These are phyloP conservation scores for Torymus auratus DNA, from an alignment of 2,888 invertebrate genomes.

Conservation along the genomic window DNA sequence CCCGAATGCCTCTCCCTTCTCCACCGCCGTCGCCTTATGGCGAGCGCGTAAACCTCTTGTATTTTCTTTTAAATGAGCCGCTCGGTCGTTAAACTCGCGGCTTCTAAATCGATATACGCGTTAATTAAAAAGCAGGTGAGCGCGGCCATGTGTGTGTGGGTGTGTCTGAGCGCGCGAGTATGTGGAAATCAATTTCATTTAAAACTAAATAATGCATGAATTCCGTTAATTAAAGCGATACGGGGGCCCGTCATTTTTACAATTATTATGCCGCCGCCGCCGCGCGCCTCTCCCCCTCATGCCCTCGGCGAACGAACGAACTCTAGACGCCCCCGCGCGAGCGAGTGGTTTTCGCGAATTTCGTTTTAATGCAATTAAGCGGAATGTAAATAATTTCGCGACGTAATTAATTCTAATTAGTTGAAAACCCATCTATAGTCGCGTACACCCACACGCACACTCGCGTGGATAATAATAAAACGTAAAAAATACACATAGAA, in stretches of 20 bases:
- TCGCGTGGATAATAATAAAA: not conserved
- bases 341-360: not conserved
- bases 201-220: conserved; percentile 48
- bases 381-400: conserved; percentile 13
- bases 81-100: conserved; percentile 59
- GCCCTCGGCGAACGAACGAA: too few species aligned
- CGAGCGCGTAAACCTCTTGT: conserved; percentile 32
- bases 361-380: conserved; percentile 28
- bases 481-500: not conserved
- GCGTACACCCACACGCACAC: too few species aligned
- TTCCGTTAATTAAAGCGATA: conserved; percentile 46
- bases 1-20: not conserved
- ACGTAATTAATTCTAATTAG: conserved; percentile 37
- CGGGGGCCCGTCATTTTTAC: conserved; percentile 23
- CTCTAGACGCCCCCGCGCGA: too few species aligned
- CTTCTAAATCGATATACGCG: conserved; percentile 53
- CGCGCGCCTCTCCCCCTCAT: too few species aligned
- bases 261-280: conserved; percentile 3
- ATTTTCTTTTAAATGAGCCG: conserved; percentile 49
- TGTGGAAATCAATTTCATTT: conserved; percentile 47
- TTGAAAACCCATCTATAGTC: not conserved
- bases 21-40: not conserved
- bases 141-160: not conserved
- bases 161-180: not conserved
- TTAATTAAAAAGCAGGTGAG: conserved; percentile 57